Conservation (phyloP, 1,140 invertebrate species). For the Heliothis subflexa region DNA sequence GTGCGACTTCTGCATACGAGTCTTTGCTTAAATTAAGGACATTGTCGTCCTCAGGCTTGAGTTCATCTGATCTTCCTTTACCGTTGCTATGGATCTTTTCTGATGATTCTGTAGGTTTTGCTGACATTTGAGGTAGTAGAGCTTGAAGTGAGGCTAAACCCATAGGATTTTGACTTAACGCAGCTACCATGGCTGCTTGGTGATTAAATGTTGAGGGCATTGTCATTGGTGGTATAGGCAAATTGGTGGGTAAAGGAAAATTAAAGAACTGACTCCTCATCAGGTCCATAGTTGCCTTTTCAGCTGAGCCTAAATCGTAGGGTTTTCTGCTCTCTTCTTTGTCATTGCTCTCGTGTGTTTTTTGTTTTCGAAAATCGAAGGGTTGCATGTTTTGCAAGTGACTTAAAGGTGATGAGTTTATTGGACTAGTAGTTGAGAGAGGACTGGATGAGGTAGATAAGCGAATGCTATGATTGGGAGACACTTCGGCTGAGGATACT, state of each 20-base stretch:
- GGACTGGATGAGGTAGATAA: conserved; percentile 82
- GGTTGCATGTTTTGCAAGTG: conserved; percentile 97
- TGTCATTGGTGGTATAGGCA: conserved; percentile 87
- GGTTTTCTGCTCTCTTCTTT: conserved; percentile 80
- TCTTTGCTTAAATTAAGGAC: conserved; percentile 91
- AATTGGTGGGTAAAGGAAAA: conserved; percentile 88
- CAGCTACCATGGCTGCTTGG: conserved; percentile 86
- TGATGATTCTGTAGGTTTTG: conserved; percentile 62
- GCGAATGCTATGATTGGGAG: conserved; percentile 70
- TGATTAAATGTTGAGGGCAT: conserved; percentile 85
- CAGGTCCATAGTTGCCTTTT: conserved; percentile 86
- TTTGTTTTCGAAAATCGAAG: conserved; percentile 94
- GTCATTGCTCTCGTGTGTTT: conserved; percentile 62
- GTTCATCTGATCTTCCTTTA: conserved; percentile 77
- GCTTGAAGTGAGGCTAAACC: conserved; percentile 80
- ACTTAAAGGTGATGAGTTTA: conserved; percentile 92
- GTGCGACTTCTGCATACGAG: conserved; percentile 77
- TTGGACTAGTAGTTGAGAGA: conserved; percentile 84
- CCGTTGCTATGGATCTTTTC: conserved; percentile 64
- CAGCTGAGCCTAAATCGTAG: conserved; percentile 80
- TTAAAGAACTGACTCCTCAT: conserved; percentile 87
- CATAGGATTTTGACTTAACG: conserved; percentile 83
- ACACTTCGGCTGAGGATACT: conserved; percentile 71
- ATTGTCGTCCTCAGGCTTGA: conserved; percentile 89
- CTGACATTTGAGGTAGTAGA: conserved; percentile 78